These are phyloP conservation scores for Xiphophorus hellerii DNA, from an alignment of 2,113 vertebrate species.

Conservation along the genomic window DNA sequence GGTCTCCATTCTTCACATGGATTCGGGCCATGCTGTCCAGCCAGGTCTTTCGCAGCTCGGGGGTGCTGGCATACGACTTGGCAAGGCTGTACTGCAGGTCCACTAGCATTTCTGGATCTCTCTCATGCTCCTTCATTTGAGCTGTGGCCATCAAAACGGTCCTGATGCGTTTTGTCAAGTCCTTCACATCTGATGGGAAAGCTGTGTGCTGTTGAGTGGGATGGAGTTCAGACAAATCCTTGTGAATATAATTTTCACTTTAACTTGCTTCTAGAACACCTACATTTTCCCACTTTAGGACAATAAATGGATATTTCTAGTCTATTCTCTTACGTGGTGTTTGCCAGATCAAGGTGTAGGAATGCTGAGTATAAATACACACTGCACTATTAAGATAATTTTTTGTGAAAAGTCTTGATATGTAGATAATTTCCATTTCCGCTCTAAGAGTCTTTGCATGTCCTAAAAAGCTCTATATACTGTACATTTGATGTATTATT, in stretches of 20 bases:
- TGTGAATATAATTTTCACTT: not conserved
- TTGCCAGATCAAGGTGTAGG: not conserved
- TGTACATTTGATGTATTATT: too few relatives aligned
- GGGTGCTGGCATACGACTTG: conserved; percentile 97
- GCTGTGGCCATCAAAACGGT: conserved; percentile 98
- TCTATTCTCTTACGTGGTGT: not conserved
- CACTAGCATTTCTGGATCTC: conserved; percentile 98
- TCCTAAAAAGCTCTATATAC: too few relatives aligned
- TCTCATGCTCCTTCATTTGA: conserved; percentile 99
- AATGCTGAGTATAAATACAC: not conserved
- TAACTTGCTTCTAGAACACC: not conserved
- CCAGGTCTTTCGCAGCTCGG: conserved; percentile 97
- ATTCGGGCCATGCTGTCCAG: conserved; percentile 99
- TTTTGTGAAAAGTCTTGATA: not conserved
- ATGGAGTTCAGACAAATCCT: not conserved
- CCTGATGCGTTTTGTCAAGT: conserved; percentile 96
- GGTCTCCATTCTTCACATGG: conserved; percentile 96
- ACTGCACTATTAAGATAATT: not conserved
- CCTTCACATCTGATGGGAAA: conserved; percentile 96
- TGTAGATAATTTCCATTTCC: not conserved
- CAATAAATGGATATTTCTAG: not conserved
- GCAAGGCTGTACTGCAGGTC: conserved; percentile 98
- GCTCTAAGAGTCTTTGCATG: too few relatives aligned
- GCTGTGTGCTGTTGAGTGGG: conserved; percentile 86
- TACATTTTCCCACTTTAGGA: too few relatives aligned